Evolutionary conservation across 2,888 invertebrate species (phyloP), one percentile per base, ranked within the genome.

Genomic region (Hipparchia semele): DNA sequence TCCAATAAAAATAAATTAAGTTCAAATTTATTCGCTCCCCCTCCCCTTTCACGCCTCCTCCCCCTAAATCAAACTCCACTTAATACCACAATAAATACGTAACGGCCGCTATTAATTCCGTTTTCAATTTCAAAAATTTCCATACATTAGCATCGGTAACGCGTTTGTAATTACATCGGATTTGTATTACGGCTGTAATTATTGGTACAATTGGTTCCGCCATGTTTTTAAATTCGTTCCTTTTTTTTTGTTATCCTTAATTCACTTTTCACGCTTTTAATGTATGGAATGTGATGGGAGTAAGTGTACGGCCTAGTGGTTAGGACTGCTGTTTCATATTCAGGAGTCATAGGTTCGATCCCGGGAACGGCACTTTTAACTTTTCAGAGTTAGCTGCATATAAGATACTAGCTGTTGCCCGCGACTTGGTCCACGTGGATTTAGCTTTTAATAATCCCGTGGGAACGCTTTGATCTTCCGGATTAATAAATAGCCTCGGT

Each of bases 181-280:
- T 64, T 72, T 60, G 54, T 70, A 81, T 81, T 81, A 82, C 53
- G 58, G 51, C 46, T 69, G 67, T 70, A 72, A 74, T 72, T 74
- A 74, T 74, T 59, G 51, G 59, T 51, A 49, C 49, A 51, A 51
- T 60, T 51, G 12, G 68, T 68, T 68, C 68, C 68, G 68, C 68
- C 68, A 49, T 68, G 39, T 39, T 13, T 68, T 68, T 56, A 13
- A 58, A 46, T 67, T 58, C 2, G 9, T 39, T 58, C 23, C 49
- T 39, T 67, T 58, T 45, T 39, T 56, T 46, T 12, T 67, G 56
- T 10, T 67, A 56, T 67, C 67, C 67, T 67, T 67, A 53, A 45
- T 53, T 67, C n/a, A 67, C 58, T 67, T 67, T 67, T 46, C 58
- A 45, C 45, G 33, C 6, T 53, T 53, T 53, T 51, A 33, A 51